phyloP scores from a whole-genome alignment of 2,888 invertebrate species.

The Lochmaea capreae region DNA sequence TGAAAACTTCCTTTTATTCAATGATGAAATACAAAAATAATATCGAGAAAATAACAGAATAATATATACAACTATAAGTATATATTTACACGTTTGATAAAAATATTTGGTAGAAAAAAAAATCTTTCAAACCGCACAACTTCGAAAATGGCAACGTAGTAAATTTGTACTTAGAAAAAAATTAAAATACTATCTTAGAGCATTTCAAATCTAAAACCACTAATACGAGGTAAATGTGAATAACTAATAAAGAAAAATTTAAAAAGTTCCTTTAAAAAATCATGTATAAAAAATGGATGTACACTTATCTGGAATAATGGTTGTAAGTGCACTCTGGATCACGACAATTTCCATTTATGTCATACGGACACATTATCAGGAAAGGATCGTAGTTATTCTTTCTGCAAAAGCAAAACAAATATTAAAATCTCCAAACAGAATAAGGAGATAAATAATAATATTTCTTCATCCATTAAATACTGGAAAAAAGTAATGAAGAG shows the following conservation, averaged over 20 bases:
- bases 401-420: slow-evolving; percentile 43
- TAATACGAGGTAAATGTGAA: not conserved
- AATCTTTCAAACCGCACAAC: not conserved
- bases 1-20: slow-evolving; percentile 5
- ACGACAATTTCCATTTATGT: slow-evolving; percentile 61
- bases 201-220: not conserved
- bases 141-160: slow-evolving; percentile 6
- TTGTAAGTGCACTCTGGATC: slow-evolving; percentile 62
- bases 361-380: slow-evolving; percentile 61
- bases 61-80: slow-evolving; percentile 12
- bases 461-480: too few relatives aligned
- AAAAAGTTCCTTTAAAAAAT: not conserved
- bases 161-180: slow-evolving; percentile 20
- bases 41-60: slow-evolving; percentile 12
- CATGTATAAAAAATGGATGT: slow-evolving; percentile 1
- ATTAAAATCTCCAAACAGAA: not conserved
- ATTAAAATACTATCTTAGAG: not conserved
- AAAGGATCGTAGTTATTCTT: slow-evolving; percentile 56
- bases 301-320: slow-evolving; percentile 52
- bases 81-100: not conserved
- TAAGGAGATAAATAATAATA: not conserved
- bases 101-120: slow-evolving; percentile 15
- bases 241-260: not conserved
- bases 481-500: too few relatives aligned
- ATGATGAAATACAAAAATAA: slow-evolving; percentile 29